phyloP scores from a whole-genome alignment of 2,888 invertebrate genomes.

The Reticulitermes lucifugus region DNA sequence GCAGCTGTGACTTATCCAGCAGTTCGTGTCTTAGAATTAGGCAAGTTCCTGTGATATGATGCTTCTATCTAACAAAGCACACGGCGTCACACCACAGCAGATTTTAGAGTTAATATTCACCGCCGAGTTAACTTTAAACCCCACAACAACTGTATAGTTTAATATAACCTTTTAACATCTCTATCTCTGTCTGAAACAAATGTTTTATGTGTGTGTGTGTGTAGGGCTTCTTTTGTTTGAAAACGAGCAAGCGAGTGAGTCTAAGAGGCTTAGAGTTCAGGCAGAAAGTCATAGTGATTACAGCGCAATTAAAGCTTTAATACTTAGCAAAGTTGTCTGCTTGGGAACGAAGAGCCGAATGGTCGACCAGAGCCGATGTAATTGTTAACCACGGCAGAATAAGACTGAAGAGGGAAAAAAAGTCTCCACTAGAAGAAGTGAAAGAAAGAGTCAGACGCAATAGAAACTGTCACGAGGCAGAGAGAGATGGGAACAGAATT shows the following conservation, averaged over 20 bases:
- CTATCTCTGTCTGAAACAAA: background rate
- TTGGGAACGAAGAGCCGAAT: background rate
- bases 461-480: background rate
- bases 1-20: too few species aligned
- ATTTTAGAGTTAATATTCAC: background rate
- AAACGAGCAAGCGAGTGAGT: background rate
- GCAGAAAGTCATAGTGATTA: slow-evolving; percentile 43
- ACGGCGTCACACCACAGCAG: too few species aligned
- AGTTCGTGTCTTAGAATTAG: too few species aligned
- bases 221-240: background rate
- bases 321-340: slow-evolving; percentile 46
- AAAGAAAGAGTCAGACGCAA: slow-evolving; percentile 9
- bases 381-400: slow-evolving; percentile 48
- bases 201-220: background rate
- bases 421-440: background rate
- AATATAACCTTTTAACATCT: background rate
- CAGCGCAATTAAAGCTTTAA: slow-evolving; percentile 51
- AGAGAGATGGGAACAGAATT: slow-evolving; percentile 23
- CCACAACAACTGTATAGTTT: slow-evolving; percentile 2
- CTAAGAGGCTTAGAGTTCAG: background rate
- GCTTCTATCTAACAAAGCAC: too few species aligned
- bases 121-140: background rate
- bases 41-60: too few species aligned
- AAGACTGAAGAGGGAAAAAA: slow-evolving; percentile 12
- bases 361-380: slow-evolving; percentile 43